Percentiles rank a stretch among this genome's conserved stretches.
Conservation (phyloP, 2,888 invertebrate species). For the Drosophila emarginata region DNA sequence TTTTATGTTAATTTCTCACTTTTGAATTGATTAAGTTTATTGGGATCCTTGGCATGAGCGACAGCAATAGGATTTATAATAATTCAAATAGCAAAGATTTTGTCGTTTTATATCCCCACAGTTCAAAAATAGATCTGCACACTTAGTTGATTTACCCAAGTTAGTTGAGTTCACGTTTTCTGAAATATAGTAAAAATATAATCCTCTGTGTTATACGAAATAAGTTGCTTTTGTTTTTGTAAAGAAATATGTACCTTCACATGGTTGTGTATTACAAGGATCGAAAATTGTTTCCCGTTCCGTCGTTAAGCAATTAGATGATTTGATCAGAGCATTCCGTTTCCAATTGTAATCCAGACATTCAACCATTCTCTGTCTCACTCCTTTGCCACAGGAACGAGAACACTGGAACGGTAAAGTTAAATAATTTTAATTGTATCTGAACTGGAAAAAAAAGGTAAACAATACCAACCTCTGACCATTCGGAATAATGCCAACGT, state of each 20-base stretch:
- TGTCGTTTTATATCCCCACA: slow-evolving; percentile 92
- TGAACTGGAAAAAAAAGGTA: not conserved
- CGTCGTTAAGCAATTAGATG: not conserved
- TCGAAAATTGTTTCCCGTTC: not conserved
- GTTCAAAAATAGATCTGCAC: slow-evolving; percentile 80
- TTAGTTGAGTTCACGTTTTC: not conserved
- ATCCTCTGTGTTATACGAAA: not conserved
- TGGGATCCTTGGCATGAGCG: slow-evolving; percentile 84
- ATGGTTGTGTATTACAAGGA: not conserved
- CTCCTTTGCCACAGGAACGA: slow-evolving; percentile 3
- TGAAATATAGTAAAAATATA: not conserved
- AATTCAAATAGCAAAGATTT: slow-evolving; percentile 91
- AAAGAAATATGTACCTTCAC: slow-evolving; percentile 1
- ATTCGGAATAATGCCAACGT: slow-evolving; percentile 85
- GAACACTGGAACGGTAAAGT: not conserved
- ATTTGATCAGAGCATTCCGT: not conserved
- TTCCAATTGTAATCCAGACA: slow-evolving; percentile 13
- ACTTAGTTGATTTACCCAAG: not conserved
- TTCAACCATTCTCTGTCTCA: not conserved
- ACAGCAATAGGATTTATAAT: slow-evolving; percentile 92
- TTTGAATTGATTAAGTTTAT: not conserved
- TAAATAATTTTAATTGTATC: not conserved
- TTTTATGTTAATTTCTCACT: no score
- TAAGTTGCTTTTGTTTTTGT: no score
- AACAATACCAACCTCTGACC: slow-evolving; percentile 83